Conservation (phyloP, 2,888 invertebrate genomes). For the Caenorhabditis panamensis region DNA sequence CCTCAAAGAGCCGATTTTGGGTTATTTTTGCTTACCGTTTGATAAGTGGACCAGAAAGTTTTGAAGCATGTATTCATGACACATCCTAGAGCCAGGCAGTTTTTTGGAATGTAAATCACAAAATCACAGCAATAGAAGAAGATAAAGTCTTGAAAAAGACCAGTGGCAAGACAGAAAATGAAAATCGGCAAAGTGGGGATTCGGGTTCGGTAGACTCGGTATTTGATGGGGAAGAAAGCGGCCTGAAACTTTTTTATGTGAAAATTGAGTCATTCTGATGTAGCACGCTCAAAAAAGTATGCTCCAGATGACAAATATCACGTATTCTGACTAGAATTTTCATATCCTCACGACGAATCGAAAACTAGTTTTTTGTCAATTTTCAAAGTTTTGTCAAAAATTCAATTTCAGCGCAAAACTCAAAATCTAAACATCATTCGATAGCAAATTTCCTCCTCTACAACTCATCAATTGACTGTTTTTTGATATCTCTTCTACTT, state of each 20-base stretch:
- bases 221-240: slow-evolving; percentile 40
- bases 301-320: background rate
- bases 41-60: slow-evolving; percentile 39
- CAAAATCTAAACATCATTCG: too few species aligned
- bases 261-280: too few species aligned
- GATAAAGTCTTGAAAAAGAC: slow-evolving; percentile 36
- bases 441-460: too few species aligned
- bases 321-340: background rate
- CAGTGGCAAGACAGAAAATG: slow-evolving; percentile 19
- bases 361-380: too few species aligned
- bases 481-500: too few species aligned
- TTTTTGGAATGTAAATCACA: slow-evolving; percentile 28
- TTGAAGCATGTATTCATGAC: slow-evolving; percentile 42
- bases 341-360: too few species aligned
- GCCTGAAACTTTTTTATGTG: slow-evolving; percentile 13
- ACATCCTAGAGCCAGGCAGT: slow-evolving; percentile 40
- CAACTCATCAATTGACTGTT: too few species aligned
- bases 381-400: too few species aligned
- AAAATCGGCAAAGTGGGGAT: slow-evolving; percentile 33
- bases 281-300: too few species aligned
- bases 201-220: slow-evolving; percentile 21
- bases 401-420: too few species aligned
- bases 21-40: slow-evolving; percentile 17
- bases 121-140: slow-evolving; percentile 54
- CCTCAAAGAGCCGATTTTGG: too few species aligned